phyloP scores from a whole-genome alignment of 2,888 invertebrate genomes.

The Phrixothrix hirtus region DNA sequence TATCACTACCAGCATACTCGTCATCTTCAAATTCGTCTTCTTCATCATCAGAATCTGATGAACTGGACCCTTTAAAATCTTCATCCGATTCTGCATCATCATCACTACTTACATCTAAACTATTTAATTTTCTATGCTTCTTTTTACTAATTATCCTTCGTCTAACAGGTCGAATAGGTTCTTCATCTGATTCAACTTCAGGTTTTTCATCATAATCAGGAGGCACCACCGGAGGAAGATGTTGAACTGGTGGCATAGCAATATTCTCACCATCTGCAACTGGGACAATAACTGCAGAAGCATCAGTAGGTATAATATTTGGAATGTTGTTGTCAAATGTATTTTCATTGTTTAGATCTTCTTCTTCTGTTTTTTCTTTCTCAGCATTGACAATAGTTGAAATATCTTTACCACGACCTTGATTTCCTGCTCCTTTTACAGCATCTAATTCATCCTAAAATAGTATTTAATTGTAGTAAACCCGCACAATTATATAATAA shows the following conservation, averaged over 20 bases:
- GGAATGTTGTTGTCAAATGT: not conserved
- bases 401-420: slow-evolving; percentile 88
- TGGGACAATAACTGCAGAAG: slow-evolving; percentile 9
- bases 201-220: slow-evolving; percentile 31
- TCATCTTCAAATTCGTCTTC: slow-evolving; percentile 63
- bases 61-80: slow-evolving; percentile 84
- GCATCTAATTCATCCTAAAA: slow-evolving; percentile 72
- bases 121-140: slow-evolving; percentile 77
- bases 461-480: slow-evolving; percentile 10
- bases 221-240: slow-evolving; percentile 34
- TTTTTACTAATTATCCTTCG: slow-evolving; percentile 57
- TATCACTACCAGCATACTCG: slow-evolving; percentile 61
- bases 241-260: slow-evolving; percentile 18
- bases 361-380: slow-evolving; percentile 61
- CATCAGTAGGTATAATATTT: slow-evolving; percentile 26
- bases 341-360: slow-evolving; percentile 19
- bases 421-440: slow-evolving; percentile 77
- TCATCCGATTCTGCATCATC: slow-evolving; percentile 85
- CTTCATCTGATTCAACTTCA: slow-evolving; percentile 49
- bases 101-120: slow-evolving; percentile 76
- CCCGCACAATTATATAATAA: slow-evolving; percentile 6
- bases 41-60: slow-evolving; percentile 57
- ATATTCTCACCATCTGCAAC: slow-evolving; percentile 12
- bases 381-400: slow-evolving; percentile 84
- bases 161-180: slow-evolving; percentile 44